Conservation (phyloP, 2,113 vertebrate genomes). For the Hystrix brachyura region DNA sequence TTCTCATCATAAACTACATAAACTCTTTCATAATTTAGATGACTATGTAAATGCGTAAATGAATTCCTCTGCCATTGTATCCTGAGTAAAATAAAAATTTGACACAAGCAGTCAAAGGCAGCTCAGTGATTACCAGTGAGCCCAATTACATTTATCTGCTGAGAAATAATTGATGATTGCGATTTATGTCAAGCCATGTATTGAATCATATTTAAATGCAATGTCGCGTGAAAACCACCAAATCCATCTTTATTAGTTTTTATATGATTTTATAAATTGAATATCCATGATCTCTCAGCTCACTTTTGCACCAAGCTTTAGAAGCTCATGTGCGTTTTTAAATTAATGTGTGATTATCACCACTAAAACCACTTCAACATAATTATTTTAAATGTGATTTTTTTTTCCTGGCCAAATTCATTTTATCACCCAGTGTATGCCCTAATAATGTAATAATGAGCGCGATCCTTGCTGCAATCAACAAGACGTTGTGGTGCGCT, state of each 20-base stretch:
- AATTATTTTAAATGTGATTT: conserved; percentile 78
- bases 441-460: conserved; percentile 80
- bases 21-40: background rate
- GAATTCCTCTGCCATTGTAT: background rate
- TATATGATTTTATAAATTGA: conserved; percentile 15
- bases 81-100: background rate
- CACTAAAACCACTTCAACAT: conserved; percentile 73
- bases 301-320: conserved; percentile 19
- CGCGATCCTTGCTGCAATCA: conserved; percentile 65
- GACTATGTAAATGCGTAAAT: background rate
- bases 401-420: conserved; percentile 54
- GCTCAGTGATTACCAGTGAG: background rate
- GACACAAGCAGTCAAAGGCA: background rate
- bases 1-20: background rate
- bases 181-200: background rate
- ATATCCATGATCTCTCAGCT: conserved; percentile 12
- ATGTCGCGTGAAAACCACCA: background rate
- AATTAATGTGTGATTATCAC: conserved; percentile 71
- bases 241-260: conserved; percentile 41
- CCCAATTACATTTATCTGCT: background rate
- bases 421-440: conserved; percentile 72
- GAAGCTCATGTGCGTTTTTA: conserved; percentile 46
- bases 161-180: conserved; percentile 31
- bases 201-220: background rate
- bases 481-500: conserved; percentile 21